phyloP scores from a whole-genome alignment of 2,797 vertebrate genomes.

The Gymnoscopelus microlampas region DNA sequence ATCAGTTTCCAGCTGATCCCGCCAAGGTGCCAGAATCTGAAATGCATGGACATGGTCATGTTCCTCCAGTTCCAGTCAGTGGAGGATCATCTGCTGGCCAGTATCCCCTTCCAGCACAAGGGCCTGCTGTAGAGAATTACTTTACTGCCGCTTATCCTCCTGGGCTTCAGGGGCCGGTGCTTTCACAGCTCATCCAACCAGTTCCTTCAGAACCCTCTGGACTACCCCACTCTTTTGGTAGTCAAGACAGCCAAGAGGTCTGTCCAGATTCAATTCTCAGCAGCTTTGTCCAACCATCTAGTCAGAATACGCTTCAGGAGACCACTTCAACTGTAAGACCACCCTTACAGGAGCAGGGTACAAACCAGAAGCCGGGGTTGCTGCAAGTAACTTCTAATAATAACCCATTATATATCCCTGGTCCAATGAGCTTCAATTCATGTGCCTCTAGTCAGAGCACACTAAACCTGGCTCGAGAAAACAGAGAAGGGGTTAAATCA shows the following conservation, averaged over 20 bases:
- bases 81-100: conserved; percentile 46
- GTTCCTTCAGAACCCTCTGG: conserved; percentile 76
- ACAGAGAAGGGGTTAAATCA: conserved; percentile 55
- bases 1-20: conserved; percentile 46
- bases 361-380: conserved; percentile 58
- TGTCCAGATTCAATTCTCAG: conserved; percentile 71
- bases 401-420: conserved; percentile 44
- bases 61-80: conserved; percentile 42
- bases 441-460: conserved; percentile 62
- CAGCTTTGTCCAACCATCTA: conserved; percentile 78
- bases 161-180: conserved; percentile 45
- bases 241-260: conserved; percentile 57
- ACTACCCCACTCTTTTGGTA: conserved; percentile 81
- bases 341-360: conserved; percentile 65
- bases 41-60: conserved; percentile 53
- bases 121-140: conserved; percentile 48
- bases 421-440: too few relatives aligned
- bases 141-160: conserved; percentile 50
- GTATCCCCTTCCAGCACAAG: conserved; percentile 54
- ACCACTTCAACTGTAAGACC: conserved; percentile 56
- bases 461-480: conserved; percentile 82
- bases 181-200: conserved; percentile 60
- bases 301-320: conserved; percentile 77
- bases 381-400: conserved; percentile 66
- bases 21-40: conserved; percentile 46